phyloP scores from a whole-genome alignment of 2,888 invertebrate species.

The Bombylius major region DNA sequence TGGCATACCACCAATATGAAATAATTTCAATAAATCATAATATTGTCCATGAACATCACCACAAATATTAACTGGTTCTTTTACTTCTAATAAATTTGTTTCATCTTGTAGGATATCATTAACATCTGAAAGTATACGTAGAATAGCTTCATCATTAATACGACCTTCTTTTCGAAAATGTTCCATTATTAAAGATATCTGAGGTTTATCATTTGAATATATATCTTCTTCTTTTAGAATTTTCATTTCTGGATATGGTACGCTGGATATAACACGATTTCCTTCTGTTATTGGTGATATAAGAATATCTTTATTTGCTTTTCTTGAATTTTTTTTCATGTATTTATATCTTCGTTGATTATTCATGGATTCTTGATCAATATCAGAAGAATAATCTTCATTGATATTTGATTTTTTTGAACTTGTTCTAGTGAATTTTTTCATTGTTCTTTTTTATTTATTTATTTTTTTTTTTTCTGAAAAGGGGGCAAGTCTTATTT shows the following conservation, averaged over 20 bases:
- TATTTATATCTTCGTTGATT: not conserved
- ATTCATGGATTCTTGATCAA: not conserved
- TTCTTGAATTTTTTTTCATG: not conserved
- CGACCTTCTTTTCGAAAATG: constrained; percentile 95
- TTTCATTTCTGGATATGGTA: constrained; percentile 1
- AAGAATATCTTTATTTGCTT: not conserved
- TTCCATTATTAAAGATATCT: constrained; percentile 29
- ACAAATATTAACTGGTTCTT: constrained; percentile 96
- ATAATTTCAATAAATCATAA: constrained; percentile 97
- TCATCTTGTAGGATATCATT: constrained; percentile 67
- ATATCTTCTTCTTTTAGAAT: not conserved
- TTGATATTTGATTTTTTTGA: no score
- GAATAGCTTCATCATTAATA: constrained; percentile 88
- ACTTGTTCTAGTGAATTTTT: no score
- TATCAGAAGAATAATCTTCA: not conserved
- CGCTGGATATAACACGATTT: not conserved
- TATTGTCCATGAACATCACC: constrained; percentile 99
- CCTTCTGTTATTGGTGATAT: constrained; percentile 3
- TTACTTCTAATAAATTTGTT: constrained; percentile 90
- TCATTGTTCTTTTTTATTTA: no score
- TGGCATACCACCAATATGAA: constrained; percentile 94
- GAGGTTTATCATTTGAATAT: not conserved
- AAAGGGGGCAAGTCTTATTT: no score
- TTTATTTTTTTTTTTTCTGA: no score
- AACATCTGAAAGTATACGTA: constrained; percentile 92